Evolutionary conservation across 2,113 vertebrate genomes (phyloP).

Genomic region (mouse (Mus musculus)): DNA sequence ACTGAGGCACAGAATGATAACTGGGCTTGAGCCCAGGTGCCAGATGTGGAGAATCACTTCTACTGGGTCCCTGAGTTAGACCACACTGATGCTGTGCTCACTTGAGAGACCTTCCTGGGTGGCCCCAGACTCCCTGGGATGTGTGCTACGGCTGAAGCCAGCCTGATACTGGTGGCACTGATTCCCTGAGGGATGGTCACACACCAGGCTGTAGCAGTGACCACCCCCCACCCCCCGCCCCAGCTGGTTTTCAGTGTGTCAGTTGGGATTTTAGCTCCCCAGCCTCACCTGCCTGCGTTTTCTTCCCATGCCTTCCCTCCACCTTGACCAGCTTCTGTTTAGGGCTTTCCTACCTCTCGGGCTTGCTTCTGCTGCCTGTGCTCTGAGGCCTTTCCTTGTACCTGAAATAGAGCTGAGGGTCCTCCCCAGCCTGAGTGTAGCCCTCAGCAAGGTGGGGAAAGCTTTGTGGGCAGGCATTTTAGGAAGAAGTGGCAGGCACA

Average conservation of each 20-base stretch:
- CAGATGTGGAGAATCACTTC: neutral
- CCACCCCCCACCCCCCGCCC: neutral
- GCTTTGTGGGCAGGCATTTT: neutral
- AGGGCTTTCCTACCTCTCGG: too few species aligned
- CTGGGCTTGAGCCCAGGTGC: neutral
- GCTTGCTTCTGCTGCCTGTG: neutral
- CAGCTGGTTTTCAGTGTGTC: neutral
- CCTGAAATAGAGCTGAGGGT: too few species aligned
- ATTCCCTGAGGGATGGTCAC: neutral
- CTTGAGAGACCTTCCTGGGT: neutral
- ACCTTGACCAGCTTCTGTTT: neutral
- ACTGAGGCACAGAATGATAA: neutral
- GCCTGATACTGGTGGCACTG: neutral
- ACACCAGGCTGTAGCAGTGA: neutral
- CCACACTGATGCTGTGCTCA: rapidly evolving
- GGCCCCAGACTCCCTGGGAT: neutral
- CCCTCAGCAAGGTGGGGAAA: neutral
- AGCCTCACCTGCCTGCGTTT: neutral
- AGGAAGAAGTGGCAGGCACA: neutral
- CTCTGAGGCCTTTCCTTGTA: neutral
- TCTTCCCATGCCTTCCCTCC: neutral
- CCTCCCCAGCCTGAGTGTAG: neutral
- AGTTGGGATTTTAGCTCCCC: neutral
- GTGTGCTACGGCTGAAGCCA: neutral
- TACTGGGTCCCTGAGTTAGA: neutral